These are phyloP conservation scores for Noturus placidus DNA, from an alignment of 2,113 vertebrate genomes.

Conservation along the genomic window DNA sequence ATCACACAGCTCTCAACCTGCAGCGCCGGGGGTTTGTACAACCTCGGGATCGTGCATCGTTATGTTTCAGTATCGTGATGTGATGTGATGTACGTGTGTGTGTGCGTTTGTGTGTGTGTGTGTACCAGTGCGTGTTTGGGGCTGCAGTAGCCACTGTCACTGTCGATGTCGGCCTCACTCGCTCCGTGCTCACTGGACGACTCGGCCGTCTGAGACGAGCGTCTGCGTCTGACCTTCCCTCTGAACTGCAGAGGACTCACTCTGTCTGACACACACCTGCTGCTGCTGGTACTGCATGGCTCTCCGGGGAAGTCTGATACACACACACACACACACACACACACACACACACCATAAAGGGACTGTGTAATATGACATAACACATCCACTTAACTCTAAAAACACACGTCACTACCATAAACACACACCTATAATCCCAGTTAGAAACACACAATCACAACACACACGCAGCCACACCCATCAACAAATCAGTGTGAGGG, in stretches of 20 bases:
- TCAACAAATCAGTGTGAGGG: neutral
- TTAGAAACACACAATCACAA: neutral
- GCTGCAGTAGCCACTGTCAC: constrained; percentile 96
- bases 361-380: too few relatives aligned
- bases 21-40: too few relatives aligned
- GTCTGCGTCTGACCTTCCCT: constrained; percentile 80
- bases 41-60: neutral
- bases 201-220: constrained; percentile 84
- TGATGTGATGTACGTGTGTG: neutral
- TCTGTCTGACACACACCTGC: constrained; percentile 81
- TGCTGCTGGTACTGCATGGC: constrained; percentile 66
- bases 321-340: neutral
- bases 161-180: constrained; percentile 95
- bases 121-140: constrained; percentile 81
- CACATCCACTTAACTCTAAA: too few relatives aligned
- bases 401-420: neutral
- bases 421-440: neutral
- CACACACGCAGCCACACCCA: neutral
- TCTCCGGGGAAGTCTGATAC: constrained; percentile 89
- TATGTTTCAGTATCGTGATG: neutral
- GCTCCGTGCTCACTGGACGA: constrained; percentile 88
- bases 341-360: neutral
- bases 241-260: constrained; percentile 82
- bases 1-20: neutral
- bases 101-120: neutral